These are phyloP conservation scores for Ammodramus savannarum DNA, from an alignment of 2,113 vertebrate genomes.

Conservation along the genomic window DNA sequence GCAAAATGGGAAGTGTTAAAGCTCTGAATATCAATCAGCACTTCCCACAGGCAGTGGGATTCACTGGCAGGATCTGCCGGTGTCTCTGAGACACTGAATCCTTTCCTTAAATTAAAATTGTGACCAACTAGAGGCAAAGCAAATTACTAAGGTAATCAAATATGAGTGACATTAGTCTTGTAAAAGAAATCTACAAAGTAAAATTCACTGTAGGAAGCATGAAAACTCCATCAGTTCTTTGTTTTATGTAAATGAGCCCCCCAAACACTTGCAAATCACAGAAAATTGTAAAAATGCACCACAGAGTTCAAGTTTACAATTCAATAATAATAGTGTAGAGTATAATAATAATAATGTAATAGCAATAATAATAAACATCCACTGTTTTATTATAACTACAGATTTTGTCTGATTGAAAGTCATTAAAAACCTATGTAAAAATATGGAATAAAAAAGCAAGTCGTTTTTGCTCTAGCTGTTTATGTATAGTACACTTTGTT, in stretches of 20 bases:
- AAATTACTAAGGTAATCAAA: slow-evolving; percentile 52
- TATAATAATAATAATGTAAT: slow-evolving; percentile 42
- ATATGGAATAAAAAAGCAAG: not conserved
- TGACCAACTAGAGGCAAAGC: slow-evolving; percentile 46
- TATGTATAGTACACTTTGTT: not conserved
- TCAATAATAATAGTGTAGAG: slow-evolving; percentile 29
- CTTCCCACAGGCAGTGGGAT: slow-evolving; percentile 63
- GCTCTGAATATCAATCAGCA: slow-evolving; percentile 60
- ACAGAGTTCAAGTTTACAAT: slow-evolving; percentile 24
- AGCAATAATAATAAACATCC: slow-evolving; percentile 32
- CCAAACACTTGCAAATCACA: slow-evolving; percentile 21
- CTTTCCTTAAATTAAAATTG: slow-evolving; percentile 54
- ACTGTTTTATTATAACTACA: slow-evolving; percentile 17
- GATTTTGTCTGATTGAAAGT: slow-evolving; percentile 34
- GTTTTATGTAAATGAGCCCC: not conserved
- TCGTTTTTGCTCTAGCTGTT: not conserved
- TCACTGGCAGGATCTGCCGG: slow-evolving; percentile 26
- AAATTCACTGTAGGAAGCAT: slow-evolving; percentile 9
- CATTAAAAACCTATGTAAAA: slow-evolving; percentile 16
- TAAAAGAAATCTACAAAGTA: slow-evolving; percentile 18
- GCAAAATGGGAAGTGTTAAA: slow-evolving; percentile 63
- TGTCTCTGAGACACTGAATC: slow-evolving; percentile 23
- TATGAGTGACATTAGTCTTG: slow-evolving; percentile 18
- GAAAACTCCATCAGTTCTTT: not conserved
- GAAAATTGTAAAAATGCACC: slow-evolving; percentile 23